Evolutionary conservation across 2,113 vertebrate genomes (phyloP).

Genomic region (Heterocephalus glaber): DNA sequence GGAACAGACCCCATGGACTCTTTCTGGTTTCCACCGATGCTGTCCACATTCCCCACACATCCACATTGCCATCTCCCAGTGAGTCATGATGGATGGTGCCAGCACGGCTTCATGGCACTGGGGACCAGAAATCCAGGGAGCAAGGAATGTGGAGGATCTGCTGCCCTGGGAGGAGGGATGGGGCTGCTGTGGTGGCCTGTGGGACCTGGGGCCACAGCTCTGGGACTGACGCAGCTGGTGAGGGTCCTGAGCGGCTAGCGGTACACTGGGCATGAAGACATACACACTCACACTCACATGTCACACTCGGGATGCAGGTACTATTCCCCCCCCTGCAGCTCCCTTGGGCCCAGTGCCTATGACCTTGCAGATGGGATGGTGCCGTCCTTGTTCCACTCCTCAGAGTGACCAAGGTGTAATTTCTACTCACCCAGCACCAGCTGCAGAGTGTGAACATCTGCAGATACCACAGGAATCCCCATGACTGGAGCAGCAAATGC

Average conservation of each 20-base stretch:
- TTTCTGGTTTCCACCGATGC: background rate
- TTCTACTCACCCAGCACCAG: background rate
- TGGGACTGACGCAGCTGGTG: background rate
- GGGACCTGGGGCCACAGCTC: rapidly evolving
- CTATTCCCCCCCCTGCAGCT: background rate
- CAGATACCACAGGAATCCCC: background rate
- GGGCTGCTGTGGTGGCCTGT: background rate
- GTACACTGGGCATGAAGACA: background rate
- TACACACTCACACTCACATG: background rate
- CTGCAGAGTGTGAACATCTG: background rate
- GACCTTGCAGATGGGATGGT: background rate
- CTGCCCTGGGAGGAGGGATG: background rate
- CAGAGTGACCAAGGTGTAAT: background rate
- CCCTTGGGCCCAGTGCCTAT: background rate
- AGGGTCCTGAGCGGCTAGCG: no score
- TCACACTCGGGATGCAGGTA: background rate
- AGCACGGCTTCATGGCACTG: background rate
- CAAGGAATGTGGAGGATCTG: rapidly evolving
- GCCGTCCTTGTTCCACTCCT: background rate
- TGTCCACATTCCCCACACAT: background rate
- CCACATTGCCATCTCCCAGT: background rate
- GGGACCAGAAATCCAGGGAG: no score
- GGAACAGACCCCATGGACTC: background rate
- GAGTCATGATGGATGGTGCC: background rate
- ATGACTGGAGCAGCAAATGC: background rate